Percentiles rank a stretch among this genome's conserved stretches.
These are phyloP conservation scores for Cotesia congregata DNA, from an alignment of 2,888 invertebrate genomes.

Conservation along the genomic window DNA sequence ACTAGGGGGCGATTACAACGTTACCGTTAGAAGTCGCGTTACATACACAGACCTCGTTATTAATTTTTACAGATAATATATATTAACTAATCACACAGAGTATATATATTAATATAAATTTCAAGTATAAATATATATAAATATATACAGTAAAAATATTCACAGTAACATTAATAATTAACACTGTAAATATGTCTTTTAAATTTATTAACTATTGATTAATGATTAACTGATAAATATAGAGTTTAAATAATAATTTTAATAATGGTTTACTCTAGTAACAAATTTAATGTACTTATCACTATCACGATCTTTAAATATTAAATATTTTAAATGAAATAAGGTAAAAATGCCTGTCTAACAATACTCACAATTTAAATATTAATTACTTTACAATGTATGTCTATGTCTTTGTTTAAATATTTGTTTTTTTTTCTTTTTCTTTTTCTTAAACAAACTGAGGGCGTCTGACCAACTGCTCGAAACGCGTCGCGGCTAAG, in stretches of 20 bases:
- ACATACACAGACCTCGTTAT: neutral
- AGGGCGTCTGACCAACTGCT: constrained; percentile 14
- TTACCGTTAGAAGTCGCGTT: neutral
- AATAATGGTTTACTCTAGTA: neutral
- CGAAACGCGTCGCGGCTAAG: constrained; percentile 16
- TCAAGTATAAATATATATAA: constrained; percentile 2
- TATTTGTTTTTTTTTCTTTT: constrained; percentile 18
- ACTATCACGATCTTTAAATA: constrained; percentile 13
- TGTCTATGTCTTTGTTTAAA: constrained; percentile 1
- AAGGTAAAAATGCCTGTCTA: constrained; percentile 14
- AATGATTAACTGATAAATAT: neutral
- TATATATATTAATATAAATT: constrained; percentile 12
- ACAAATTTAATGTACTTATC: constrained; percentile 31
- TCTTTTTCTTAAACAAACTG: constrained; percentile 7
- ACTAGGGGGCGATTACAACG: neutral
- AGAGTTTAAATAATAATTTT: neutral
- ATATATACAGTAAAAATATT: neutral
- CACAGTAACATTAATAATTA: neutral
- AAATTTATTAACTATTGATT: neutral
- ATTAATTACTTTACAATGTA: neutral
- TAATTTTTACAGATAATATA: neutral
- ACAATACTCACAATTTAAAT: constrained; percentile 35
- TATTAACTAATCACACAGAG: constrained; percentile 2
- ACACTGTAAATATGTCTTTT: constrained; percentile 1
- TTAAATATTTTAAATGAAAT: neutral